Evolutionary conservation across 2,797 vertebrate species (phyloP).

Genomic region (Distichodus sexfasciatus): DNA sequence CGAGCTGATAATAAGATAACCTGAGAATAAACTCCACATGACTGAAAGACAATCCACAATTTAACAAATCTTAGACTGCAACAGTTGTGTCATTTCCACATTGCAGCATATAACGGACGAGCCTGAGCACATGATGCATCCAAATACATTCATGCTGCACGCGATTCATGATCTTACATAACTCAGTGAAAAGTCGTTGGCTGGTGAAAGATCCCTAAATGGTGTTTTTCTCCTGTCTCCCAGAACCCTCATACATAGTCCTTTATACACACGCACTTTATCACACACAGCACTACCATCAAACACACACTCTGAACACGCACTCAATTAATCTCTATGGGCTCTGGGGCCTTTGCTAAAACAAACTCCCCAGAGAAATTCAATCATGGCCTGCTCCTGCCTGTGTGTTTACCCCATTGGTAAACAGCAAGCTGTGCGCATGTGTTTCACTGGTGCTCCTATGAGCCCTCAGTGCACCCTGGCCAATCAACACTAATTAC

Average conservation of each 20-base stretch:
- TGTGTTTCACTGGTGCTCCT: slow-evolving; percentile 19
- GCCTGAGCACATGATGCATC: background rate
- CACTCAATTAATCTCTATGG: background rate
- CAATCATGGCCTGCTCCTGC: slow-evolving; percentile 10
- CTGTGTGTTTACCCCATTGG: background rate
- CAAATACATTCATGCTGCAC: too few species aligned
- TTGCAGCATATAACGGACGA: background rate
- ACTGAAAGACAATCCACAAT: too few species aligned
- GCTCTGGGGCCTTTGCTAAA: background rate
- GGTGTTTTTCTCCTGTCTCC: background rate
- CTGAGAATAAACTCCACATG: too few species aligned
- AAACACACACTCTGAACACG: slow-evolving; percentile 8
- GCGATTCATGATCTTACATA: too few species aligned
- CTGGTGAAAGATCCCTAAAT: background rate
- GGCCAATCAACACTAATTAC: slow-evolving; percentile 36
- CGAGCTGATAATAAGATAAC: background rate
- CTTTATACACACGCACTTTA: background rate
- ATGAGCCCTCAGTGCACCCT: slow-evolving; percentile 31
- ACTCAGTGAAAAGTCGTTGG: too few species aligned
- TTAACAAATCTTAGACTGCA: too few species aligned
- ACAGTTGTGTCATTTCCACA: background rate
- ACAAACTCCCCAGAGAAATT: slow-evolving; percentile 17
- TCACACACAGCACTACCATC: slow-evolving; percentile 11
- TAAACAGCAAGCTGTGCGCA: background rate
- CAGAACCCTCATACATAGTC: too few species aligned